A percentile compares a stretch with the other conserved stretches of the same genome.
phyloP scores from a whole-genome alignment of 2,888 invertebrate genomes.

The Callyntrura sp. region DNA sequence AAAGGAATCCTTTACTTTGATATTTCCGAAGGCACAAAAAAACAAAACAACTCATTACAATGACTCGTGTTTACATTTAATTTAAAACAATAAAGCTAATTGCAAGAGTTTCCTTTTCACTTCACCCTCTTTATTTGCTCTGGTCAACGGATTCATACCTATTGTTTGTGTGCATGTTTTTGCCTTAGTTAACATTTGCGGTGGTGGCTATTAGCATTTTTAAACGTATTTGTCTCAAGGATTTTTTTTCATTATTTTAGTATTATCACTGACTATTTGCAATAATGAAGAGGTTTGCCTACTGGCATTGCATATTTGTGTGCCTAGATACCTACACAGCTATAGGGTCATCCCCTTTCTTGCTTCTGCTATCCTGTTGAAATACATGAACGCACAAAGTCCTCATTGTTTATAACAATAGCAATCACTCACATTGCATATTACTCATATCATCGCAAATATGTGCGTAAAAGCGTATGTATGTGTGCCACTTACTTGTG shows the following conservation, averaged over 20 bases:
- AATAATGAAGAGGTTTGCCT: slow-evolving; percentile 61
- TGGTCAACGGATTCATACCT: slow-evolving; percentile 5
- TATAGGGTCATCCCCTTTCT: background rate
- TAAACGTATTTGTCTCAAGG: slow-evolving; percentile 65
- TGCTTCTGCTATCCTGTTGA: background rate
- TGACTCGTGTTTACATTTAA: too few species aligned
- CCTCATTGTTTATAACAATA: slow-evolving; percentile 18
- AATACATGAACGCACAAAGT: slow-evolving; percentile 14
- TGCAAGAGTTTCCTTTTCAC: slow-evolving; percentile 59
- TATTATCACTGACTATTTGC: too few species aligned
- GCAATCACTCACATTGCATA: too few species aligned
- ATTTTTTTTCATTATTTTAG: too few species aligned
- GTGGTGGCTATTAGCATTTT: too few species aligned
- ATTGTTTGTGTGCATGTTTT: background rate
- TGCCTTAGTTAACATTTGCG: too few species aligned
- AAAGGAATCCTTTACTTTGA: too few species aligned
- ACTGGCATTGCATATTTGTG: too few species aligned
- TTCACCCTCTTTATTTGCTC: slow-evolving; percentile 44
- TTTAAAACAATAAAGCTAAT: slow-evolving; percentile 7
- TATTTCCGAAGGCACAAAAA: too few species aligned
- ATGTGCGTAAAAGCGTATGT: background rate
- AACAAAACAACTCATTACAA: too few species aligned
- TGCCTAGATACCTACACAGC: too few species aligned
- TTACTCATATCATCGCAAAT: too few species aligned
- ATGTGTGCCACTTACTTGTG: background rate